Evolutionary conservation across 2,888 invertebrate species (phyloP).

Genomic region (Microctonus hyperodae): DNA sequence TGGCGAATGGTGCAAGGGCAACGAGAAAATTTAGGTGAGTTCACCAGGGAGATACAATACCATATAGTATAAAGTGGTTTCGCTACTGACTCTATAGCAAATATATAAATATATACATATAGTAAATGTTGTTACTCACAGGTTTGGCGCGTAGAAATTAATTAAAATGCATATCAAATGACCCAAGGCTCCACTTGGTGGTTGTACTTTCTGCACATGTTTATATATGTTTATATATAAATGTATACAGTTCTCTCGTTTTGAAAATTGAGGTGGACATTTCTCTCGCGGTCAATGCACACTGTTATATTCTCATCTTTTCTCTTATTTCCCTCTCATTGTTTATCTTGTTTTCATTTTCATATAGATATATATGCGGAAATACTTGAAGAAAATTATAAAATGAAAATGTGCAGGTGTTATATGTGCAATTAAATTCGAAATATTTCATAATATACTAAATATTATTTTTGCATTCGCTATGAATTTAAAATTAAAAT

Average conservation of each 20-base stretch:
- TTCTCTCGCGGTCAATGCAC: slow-evolving; percentile 3
- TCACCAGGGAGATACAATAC: slow-evolving; percentile 33
- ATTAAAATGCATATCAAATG: slow-evolving; percentile 56
- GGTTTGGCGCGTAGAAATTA: slow-evolving; percentile 50
- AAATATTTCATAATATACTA: no score
- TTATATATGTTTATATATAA: neutral
- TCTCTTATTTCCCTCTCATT: neutral
- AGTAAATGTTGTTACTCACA: slow-evolving; percentile 47
- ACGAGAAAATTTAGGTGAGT: slow-evolving; percentile 24
- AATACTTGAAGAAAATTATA: neutral
- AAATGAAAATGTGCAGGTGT: neutral
- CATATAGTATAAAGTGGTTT: slow-evolving; percentile 43
- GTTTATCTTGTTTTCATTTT: neutral
- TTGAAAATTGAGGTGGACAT: slow-evolving; percentile 10
- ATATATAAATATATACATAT: slow-evolving; percentile 8
- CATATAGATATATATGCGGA: no score
- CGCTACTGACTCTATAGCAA: slow-evolving; percentile 29
- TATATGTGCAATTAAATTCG: neutral
- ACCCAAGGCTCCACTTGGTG: slow-evolving; percentile 38
- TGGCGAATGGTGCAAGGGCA: slow-evolving; percentile 18
- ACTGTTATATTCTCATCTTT: neutral
- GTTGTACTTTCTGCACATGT: neutral
- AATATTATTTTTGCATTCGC: no score
- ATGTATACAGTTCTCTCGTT: neutral
- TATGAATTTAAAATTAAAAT: no score